Evolutionary conservation across 1,140 invertebrate species (phyloP), one percentile per base, ranked within the genome.

Genomic region (Dryas iulia): DNA sequence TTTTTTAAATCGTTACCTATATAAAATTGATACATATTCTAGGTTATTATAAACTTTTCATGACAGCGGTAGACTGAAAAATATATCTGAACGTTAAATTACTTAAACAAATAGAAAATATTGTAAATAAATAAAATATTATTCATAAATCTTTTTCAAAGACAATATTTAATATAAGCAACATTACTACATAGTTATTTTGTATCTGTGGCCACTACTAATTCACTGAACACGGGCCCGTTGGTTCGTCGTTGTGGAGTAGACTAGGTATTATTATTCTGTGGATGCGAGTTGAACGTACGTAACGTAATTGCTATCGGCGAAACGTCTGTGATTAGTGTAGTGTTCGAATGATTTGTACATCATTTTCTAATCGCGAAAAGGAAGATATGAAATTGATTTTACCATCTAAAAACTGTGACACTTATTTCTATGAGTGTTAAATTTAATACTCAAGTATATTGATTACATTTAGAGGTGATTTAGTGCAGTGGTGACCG

Each of bases 331-430:
- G 66, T 78, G 71, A 73, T 72, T 63, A 81, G 70, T 47, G 26
- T 47, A 28, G 59, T 62, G 59, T 52, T 62, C 61, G 39, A 21
- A 47, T 71, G 70, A 62, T 82, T 84, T 76, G 78, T 83, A 73
- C 77, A 78, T 73, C 74, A 53, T 73, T 77, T 82, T 78, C 76
- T 72, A 82, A 82, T 81, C 81, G 74, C 79, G 62, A 77, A 68
- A 66, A 69, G 69, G 73, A 64, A 81, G 78, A 84, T 84, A 86
- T 89, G 80, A 82, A 80, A 87, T 78, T 85, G 75, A 70, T 81
- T 77, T 83, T 77, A 66, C 77, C 83, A 77, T 76, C 82, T 77
- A 72, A 82, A 78, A 78, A 82, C 78, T 81, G 81, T 82, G 79
- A 74, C 69, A 62, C 83, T 80, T 64, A 74, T 79, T 77, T 63